A percentile compares a stretch with the other conserved stretches of the same genome.
Conservation (phyloP, 2,888 invertebrate genomes). For the Tetranychus piercei region DNA sequence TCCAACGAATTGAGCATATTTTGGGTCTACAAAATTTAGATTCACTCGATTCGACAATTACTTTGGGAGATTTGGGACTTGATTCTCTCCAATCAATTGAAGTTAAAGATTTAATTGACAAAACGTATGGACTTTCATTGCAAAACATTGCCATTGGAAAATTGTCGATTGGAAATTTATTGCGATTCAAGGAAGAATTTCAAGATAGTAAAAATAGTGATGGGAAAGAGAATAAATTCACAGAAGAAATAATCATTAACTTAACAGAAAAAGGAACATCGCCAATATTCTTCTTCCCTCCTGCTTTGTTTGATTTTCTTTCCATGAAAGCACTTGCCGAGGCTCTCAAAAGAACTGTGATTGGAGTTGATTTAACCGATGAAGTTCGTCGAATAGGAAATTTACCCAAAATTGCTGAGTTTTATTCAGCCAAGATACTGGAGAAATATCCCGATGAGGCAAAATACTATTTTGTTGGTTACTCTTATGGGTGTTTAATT, state of each 20-base stretch:
- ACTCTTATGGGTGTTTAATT: constrained; percentile 12
- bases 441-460: constrained; percentile 10
- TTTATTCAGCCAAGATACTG: constrained; percentile 3
- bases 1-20: constrained; percentile 17
- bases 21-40: constrained; percentile 58
- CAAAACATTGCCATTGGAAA: not conserved
- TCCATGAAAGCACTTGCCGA: constrained; percentile 51
- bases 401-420: constrained; percentile 4
- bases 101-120: constrained; percentile 57
- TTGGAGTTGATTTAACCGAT: constrained; percentile 58
- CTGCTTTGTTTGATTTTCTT: constrained; percentile 66
- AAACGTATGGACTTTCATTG: constrained; percentile 31
- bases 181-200: not conserved
- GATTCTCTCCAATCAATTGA: constrained; percentile 97
- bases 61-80: constrained; percentile 82
- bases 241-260: constrained; percentile 48
- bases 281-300: constrained; percentile 45
- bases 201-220: not conserved
- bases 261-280: constrained; percentile 34
- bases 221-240: constrained; percentile 37
- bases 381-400: not conserved
- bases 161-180: not conserved
- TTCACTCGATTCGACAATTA: constrained; percentile 52
- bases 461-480: constrained; percentile 10
- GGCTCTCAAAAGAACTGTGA: constrained; percentile 53